Evolutionary conservation across 2,797 vertebrate genomes (phyloP).

Genomic region (Monodelphis domestica): DNA sequence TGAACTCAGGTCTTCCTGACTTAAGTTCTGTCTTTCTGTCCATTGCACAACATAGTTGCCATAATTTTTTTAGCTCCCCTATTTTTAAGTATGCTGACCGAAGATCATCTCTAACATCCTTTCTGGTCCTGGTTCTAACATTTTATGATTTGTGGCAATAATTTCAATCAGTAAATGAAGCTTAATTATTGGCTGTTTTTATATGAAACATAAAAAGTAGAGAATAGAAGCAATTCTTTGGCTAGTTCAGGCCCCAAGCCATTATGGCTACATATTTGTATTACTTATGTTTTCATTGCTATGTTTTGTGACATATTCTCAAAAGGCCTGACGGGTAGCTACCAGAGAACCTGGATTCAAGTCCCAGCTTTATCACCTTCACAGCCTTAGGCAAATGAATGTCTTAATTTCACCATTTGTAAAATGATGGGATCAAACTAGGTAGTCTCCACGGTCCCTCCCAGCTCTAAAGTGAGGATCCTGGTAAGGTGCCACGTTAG

Average conservation of each 20-base stretch:
- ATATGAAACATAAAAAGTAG: slow-evolving; percentile 17
- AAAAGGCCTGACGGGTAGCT: background rate
- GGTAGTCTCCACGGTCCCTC: too few relatives aligned
- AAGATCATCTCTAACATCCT: too few relatives aligned
- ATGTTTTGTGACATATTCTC: slow-evolving; percentile 6
- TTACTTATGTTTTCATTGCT: slow-evolving; percentile 18
- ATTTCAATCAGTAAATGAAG: background rate
- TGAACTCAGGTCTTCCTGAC: background rate
- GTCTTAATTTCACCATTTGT: too few relatives aligned
- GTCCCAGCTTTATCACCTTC: background rate
- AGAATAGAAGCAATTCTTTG: background rate
- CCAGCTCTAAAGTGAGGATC: too few relatives aligned
- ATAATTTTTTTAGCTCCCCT: too few relatives aligned
- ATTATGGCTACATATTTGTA: slow-evolving; percentile 11
- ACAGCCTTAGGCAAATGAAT: too few relatives aligned
- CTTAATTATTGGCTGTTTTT: background rate
- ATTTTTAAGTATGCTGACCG: too few relatives aligned
- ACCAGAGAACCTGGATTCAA: background rate
- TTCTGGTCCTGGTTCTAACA: too few relatives aligned
- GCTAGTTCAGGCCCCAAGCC: background rate
- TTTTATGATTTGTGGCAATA: too few relatives aligned
- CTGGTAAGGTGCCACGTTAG: too few relatives aligned
- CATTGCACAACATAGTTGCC: too few relatives aligned
- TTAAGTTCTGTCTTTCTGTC: background rate
- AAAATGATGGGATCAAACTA: too few relatives aligned